Evolutionary conservation across 2,888 invertebrate species (phyloP), one percentile per base, ranked within the genome.

Genomic region (Odontomyia ornata): DNA sequence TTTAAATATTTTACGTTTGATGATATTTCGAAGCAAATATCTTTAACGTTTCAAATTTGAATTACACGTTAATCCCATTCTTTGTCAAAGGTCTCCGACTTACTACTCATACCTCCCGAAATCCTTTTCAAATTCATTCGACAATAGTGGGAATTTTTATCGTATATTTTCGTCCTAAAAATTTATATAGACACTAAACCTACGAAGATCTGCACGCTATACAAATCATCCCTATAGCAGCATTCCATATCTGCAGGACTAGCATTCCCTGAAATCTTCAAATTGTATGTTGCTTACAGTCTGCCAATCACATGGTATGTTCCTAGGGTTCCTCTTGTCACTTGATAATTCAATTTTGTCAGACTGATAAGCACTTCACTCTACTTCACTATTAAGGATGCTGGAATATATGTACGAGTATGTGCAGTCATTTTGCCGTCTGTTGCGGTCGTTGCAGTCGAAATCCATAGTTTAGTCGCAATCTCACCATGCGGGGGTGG

Each of bases 261-360:
- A 65, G 65, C 65, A 30, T 27, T 65, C 65, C 27, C 36, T 36
- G 21, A 65, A 13, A 27, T 62, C 36, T 36, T 36, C 3, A 3
- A 36, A 25, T 62, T 27, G 27, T 65, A 36, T 7, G 15, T 43
- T 65, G 43, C 65, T 65, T 65, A 60, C 60, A 13, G 25, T 60
- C 60, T 60, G 60, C 60, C 60, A 60, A 60, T 60, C 60, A 18
- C 21, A 30, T 30, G 21, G 25, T 30, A 65, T 21, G 46, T 27
- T 69, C 2, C 47, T 5, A 23, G 67, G 46, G 36, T 43, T 77
- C 69, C 25, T 75, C 78, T 76, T 72, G 76, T 78, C 78, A 76
- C 76, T 78, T 76, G 78, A 78, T 78, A 78, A 78, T 78, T 78
- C 76, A 78, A 78, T 78, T 78, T 78, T 52, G 76, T 76, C 69